Evolutionary conservation across 1,140 invertebrate genomes (phyloP).

Genomic region (Cotesia chilonis): DNA sequence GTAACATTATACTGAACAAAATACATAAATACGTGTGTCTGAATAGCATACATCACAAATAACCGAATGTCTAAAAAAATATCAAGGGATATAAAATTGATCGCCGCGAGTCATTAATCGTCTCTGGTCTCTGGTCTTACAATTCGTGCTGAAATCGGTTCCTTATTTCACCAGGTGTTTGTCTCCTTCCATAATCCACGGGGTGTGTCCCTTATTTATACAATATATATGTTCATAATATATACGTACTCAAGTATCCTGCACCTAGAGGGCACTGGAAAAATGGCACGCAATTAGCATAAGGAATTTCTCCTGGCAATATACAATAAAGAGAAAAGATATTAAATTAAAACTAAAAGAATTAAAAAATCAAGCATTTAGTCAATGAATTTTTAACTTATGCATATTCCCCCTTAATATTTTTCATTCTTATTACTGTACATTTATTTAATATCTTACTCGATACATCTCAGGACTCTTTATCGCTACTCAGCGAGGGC

Average conservation of each 20-base stretch:
- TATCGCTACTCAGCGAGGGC: conserved; percentile 3
- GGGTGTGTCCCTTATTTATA: conserved; percentile 15
- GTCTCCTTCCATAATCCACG: conserved; percentile 19
- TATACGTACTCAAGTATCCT: conserved; percentile 5
- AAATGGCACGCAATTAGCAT: conserved; percentile 36
- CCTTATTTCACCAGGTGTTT: conserved; percentile 28
- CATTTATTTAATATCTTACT: conserved; percentile 12
- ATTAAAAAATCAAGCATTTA: not conserved
- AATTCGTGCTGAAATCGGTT: conserved; percentile 7
- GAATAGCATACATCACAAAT: too few species aligned
- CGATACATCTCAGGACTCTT: not conserved
- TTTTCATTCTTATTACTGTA: not conserved
- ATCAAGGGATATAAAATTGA: conserved; percentile 8
- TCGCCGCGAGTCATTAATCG: conserved; percentile 26
- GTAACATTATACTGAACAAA: not conserved
- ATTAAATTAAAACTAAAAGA: not conserved
- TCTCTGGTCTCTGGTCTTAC: conserved; percentile 34
- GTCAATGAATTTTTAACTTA: not conserved
- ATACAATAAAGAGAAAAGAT: not conserved
- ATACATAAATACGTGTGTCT: not conserved
- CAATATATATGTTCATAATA: not conserved
- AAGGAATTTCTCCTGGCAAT: conserved; percentile 25
- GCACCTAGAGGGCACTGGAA: conserved; percentile 12
- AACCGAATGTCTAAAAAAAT: not conserved
- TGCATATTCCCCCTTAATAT: not conserved